A percentile compares a stretch with the other conserved stretches of the same genome.
Evolutionary conservation across 2,113 vertebrate genomes (phyloP).

Genomic region (Baryphthengus martii): DNA sequence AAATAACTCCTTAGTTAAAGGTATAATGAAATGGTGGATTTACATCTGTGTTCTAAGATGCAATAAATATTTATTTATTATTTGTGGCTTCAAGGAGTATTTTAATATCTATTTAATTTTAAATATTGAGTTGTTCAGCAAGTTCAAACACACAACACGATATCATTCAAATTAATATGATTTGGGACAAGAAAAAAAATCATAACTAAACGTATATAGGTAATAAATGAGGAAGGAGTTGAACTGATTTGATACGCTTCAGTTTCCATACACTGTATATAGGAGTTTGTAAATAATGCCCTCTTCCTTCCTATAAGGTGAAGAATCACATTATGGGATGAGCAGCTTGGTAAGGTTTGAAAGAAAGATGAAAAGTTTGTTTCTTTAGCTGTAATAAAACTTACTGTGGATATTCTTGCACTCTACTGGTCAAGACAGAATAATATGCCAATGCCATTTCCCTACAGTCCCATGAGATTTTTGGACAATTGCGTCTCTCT

Average conservation of each 20-base stretch:
- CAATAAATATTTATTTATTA: not conserved
- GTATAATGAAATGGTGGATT: not conserved
- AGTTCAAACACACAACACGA: not conserved
- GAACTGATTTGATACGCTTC: not conserved
- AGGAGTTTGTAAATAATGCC: not conserved
- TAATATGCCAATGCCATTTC: not conserved
- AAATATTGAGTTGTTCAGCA: not conserved
- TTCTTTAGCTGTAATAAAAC: not conserved
- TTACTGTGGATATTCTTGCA: not conserved
- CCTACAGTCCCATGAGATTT: not conserved
- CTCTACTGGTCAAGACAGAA: not conserved
- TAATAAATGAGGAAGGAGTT: not conserved
- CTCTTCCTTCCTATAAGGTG: not conserved
- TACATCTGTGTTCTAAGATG: not conserved
- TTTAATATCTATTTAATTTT: not conserved
- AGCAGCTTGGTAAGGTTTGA: not conserved
- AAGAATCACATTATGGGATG: not conserved
- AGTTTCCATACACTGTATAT: not conserved
- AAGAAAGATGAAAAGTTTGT: not conserved
- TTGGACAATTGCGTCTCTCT: not conserved
- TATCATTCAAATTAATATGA: not conserved
- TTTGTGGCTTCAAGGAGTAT: not conserved
- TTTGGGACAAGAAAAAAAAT: not conserved
- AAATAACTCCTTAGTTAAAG: slow-evolving; percentile 5
- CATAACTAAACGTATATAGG: not conserved